Conservation (phyloP, 1,140 invertebrate species). For the Drosophila pseudoananassae region DNA sequence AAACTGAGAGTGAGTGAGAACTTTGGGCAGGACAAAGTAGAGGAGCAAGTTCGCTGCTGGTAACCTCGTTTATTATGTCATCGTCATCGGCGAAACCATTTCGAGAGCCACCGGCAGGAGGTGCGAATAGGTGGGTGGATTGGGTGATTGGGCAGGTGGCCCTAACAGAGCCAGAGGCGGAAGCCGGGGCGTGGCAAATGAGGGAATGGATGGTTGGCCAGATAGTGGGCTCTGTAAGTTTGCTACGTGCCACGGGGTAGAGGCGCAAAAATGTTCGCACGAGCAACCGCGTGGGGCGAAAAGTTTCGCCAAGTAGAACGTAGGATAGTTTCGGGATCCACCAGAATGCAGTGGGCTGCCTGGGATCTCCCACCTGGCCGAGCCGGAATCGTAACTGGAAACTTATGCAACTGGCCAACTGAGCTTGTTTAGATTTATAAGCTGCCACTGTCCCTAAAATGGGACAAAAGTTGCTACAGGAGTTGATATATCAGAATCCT, state of each 20-base stretch:
- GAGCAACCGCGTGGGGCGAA: slow-evolving; percentile 38
- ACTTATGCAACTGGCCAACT: slow-evolving; percentile 60
- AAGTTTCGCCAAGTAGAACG: slow-evolving; percentile 38
- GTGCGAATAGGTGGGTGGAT: slow-evolving; percentile 12
- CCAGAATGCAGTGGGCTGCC: slow-evolving; percentile 37
- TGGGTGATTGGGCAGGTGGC: slow-evolving; percentile 5
- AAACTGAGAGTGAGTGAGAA: slow-evolving; percentile 20
- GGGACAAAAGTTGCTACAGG: slow-evolving; percentile 13
- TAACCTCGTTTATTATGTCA: slow-evolving; percentile 78
- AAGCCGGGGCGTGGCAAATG: slow-evolving; percentile 11
- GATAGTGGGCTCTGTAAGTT: slow-evolving; percentile 11
- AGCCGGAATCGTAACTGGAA: slow-evolving; percentile 34
- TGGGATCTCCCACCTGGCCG: slow-evolving; percentile 1
- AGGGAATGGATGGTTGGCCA: background rate
- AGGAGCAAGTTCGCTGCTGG: slow-evolving; percentile 47
- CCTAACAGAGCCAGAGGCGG: slow-evolving; percentile 7
- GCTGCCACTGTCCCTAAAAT: slow-evolving; percentile 39
- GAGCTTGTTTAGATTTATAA: slow-evolving; percentile 64
- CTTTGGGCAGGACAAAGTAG: slow-evolving; percentile 51
- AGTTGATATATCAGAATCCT: slow-evolving; percentile 35
- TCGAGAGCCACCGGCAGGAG: slow-evolving; percentile 37
- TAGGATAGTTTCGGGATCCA: slow-evolving; percentile 6
- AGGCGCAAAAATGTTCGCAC: slow-evolving; percentile 47
- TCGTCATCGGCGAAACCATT: slow-evolving; percentile 60
- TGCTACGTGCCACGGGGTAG: slow-evolving; percentile 27